These are phyloP conservation scores for Strongylocentrotus purpuratus DNA, from an alignment of 35 echinoderm and acorn worm species.

Conservation along the genomic window DNA sequence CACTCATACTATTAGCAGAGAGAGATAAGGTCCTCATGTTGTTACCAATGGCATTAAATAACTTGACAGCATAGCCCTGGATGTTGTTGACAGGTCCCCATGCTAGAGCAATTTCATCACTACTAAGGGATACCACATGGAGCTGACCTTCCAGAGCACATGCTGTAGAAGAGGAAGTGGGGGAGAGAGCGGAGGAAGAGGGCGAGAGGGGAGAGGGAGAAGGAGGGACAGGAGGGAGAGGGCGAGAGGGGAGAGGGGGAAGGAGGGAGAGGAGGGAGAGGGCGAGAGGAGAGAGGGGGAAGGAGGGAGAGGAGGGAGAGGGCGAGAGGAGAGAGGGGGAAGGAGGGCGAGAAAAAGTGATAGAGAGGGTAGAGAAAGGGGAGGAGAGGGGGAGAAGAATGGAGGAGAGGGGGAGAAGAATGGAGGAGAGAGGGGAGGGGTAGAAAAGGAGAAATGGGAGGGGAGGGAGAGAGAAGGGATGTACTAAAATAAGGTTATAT, in stretches of 20 bases:
- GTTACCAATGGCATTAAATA: neutral
- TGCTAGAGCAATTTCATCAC: neutral
- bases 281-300: too few species aligned
- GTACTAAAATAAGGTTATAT: too few species aligned
- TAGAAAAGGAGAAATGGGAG: neutral
- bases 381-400: neutral
- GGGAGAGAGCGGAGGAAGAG: neutral
- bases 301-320: too few species aligned
- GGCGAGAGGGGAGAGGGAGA: neutral
- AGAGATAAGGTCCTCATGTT: neutral
- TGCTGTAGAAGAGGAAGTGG: neutral
- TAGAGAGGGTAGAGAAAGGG: neutral
- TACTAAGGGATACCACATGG: neutral
- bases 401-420: neutral
- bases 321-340: too few species aligned
- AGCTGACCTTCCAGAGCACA: neutral
- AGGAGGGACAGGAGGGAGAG: too few species aligned
- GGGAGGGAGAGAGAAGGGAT: neutral
- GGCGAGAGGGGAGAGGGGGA: too few species aligned
- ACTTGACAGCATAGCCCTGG: neutral
- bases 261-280: too few species aligned
- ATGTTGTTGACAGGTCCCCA: neutral
- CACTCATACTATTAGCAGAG: neutral
- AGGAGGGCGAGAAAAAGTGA: neutral
- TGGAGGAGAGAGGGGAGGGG: neutral